Base-by-base conservation (phyloP, 2,888 invertebrate species). In the Bellardia pandia region DNA sequence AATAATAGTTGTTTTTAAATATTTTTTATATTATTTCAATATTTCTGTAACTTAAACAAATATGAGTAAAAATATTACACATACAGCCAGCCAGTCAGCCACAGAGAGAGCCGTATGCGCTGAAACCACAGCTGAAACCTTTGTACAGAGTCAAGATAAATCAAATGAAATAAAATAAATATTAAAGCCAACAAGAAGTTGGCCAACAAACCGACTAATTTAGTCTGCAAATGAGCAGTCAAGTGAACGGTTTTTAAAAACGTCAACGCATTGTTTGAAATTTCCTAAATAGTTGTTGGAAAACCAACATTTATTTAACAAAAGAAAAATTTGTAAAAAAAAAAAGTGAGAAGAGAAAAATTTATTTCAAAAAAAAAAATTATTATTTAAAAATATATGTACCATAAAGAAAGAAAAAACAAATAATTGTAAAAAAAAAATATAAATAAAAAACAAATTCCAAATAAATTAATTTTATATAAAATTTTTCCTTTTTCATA, bases 201-300 rank as follows among this genome's bases (percentile, higher is more conserved):
- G 91, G 92, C 92, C 91, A 92, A 91, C 90, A 90, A 89, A 91
- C 89, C 91, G 90, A 81, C 91, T 91, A 91, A 90, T 91, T 93
- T 90, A 93, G 93, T 93, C 93, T 93, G 93, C 93, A 92, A 92
- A 91, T 91, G 91, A 92, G 92, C 92, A 92, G 93, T 91, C 91
- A 91, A 90, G 92, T 92, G 92, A 92, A 91, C 92, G 93, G 90
- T 89, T 86, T 89, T 88, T 86, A 40, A 83, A 66, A 64, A 66
- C 83, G 79, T 64, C 58, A 77, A 72, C 82, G 85, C 85, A 84
- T 76, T 83, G 71, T 75, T 82, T 62, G 3, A 74, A 64, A 78
- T 56, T 68, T 66, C 45, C 40, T 16, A 77, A 85, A 81, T 81
- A 75, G 81, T 87, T 82, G 87, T 85, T 87, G 87, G 87, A 81